phyloP scores from a whole-genome alignment of 2,797 vertebrate species.

The Microchirus variegatus region DNA sequence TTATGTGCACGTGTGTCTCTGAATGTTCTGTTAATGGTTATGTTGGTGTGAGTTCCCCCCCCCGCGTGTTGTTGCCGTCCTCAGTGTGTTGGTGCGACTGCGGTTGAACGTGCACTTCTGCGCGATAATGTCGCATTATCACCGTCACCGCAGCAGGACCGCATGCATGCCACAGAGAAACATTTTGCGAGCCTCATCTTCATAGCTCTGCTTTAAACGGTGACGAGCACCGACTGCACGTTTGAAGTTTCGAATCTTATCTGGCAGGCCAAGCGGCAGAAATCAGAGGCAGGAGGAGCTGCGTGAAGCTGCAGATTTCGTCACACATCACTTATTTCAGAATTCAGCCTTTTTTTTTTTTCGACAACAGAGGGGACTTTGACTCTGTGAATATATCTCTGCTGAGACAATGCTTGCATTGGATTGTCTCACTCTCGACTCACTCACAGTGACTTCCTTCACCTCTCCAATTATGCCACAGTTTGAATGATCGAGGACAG shows the following conservation, averaged over 20 bases:
- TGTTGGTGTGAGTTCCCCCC: constrained; percentile 2
- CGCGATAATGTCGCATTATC: constrained; percentile 35
- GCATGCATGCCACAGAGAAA: constrained; percentile 25
- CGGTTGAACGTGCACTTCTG: constrained; percentile 11
- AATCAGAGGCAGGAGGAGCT: constrained; percentile 65
- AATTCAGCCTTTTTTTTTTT: constrained; percentile 52
- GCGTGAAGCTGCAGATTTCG: constrained; percentile 66
- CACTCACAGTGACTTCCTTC: constrained; percentile 2
- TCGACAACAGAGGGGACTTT: constrained; percentile 30
- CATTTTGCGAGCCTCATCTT: constrained; percentile 38
- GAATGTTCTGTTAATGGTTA: background rate
- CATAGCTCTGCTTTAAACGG: constrained; percentile 57
- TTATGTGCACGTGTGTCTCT: constrained; percentile 9
- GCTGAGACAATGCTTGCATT: constrained; percentile 53
- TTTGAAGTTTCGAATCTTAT: constrained; percentile 75
- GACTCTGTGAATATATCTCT: constrained; percentile 39
- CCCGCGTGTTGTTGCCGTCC: background rate
- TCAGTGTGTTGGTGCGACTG: background rate
- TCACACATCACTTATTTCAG: constrained; percentile 44
- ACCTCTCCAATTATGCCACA: constrained; percentile 14
- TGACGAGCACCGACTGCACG: constrained; percentile 58
- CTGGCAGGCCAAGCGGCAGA: constrained; percentile 62
- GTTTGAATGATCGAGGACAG: constrained; percentile 39
- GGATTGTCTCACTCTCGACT: constrained; percentile 35
- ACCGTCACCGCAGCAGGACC: constrained; percentile 21